phyloP scores from a whole-genome alignment of 2,113 vertebrate genomes.

The Takifugu flavidus region DNA sequence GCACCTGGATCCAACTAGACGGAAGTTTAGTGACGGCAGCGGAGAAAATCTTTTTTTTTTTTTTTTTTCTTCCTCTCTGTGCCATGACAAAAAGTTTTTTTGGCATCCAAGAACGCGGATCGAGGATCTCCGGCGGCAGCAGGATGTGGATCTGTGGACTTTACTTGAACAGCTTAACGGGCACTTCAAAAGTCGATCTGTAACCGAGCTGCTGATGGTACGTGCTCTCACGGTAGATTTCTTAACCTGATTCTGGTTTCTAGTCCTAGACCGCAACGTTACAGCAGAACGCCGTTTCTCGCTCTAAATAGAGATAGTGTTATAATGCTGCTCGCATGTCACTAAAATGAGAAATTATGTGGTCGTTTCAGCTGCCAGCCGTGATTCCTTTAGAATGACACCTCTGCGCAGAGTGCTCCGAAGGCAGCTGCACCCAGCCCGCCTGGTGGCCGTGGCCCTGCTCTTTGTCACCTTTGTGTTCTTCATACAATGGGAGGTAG shows the following conservation, averaged over 20 bases:
- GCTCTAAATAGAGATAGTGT: too few relatives aligned
- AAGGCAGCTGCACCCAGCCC: slow-evolving; percentile 81
- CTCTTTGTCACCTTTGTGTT: slow-evolving; percentile 90
- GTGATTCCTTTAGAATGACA: slow-evolving; percentile 78
- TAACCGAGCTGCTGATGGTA: slow-evolving; percentile 45
- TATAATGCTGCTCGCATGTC: too few relatives aligned
- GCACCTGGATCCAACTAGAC: slow-evolving; percentile 83
- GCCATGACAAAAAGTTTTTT: background rate
- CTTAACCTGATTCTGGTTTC: background rate
- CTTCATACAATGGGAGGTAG: slow-evolving; percentile 96
- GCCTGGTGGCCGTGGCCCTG: slow-evolving; percentile 80
- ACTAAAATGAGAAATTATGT: too few relatives aligned
- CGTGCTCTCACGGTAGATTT: slow-evolving; percentile 3
- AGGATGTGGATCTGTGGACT: slow-evolving; percentile 27
- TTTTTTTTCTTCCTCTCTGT: background rate
- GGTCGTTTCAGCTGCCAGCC: background rate
- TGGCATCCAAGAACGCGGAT: background rate
- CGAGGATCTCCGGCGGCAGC: background rate
- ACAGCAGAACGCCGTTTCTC: background rate
- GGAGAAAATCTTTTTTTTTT: slow-evolving; percentile 6
- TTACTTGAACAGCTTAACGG: background rate
- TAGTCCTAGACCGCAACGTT: background rate
- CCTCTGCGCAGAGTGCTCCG: slow-evolving; percentile 78
- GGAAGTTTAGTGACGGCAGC: slow-evolving; percentile 67
- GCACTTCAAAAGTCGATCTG: slow-evolving; percentile 1